These are phyloP conservation scores for Vanacampus margaritifer DNA, from an alignment of 2,113 vertebrate genomes.

Conservation along the genomic window DNA sequence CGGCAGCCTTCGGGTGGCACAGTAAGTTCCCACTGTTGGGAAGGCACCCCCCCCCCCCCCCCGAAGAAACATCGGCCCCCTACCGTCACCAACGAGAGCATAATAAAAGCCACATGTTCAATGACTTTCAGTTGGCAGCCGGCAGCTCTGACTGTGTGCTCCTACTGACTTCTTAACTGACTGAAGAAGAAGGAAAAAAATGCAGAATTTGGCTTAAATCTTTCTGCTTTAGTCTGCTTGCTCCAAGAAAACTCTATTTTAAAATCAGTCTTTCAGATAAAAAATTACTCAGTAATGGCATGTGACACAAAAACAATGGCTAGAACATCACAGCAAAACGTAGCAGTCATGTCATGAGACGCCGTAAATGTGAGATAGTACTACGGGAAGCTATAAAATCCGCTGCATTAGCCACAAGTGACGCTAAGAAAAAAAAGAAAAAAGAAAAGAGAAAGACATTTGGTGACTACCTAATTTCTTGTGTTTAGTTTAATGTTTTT, in stretches of 20 bases:
- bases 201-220: conserved; percentile 38
- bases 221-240: conserved; percentile 15
- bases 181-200: conserved; percentile 40
- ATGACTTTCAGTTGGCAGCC: conserved; percentile 67
- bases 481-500: too few species aligned
- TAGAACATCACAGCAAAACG: neutral
- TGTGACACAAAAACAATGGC: neutral
- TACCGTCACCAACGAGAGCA: conserved; percentile 44
- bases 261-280: neutral
- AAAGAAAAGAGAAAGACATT: too few species aligned
- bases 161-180: conserved; percentile 20
- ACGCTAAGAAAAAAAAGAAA: too few species aligned
- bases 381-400: too few species aligned
- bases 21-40: conserved; percentile 52
- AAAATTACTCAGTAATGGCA: neutral
- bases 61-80: neutral
- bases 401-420: too few species aligned
- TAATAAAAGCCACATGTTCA: conserved; percentile 73
- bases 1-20: conserved; percentile 28
- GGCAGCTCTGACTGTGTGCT: conserved; percentile 26
- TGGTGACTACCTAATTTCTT: too few species aligned
- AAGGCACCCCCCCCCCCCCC: conserved; percentile 53
- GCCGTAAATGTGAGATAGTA: too few species aligned
- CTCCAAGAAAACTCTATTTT: conserved; percentile 2
- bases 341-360: too few species aligned